Conservation (phyloP, 2,113 vertebrate genomes). For the Petromus typicus region DNA sequence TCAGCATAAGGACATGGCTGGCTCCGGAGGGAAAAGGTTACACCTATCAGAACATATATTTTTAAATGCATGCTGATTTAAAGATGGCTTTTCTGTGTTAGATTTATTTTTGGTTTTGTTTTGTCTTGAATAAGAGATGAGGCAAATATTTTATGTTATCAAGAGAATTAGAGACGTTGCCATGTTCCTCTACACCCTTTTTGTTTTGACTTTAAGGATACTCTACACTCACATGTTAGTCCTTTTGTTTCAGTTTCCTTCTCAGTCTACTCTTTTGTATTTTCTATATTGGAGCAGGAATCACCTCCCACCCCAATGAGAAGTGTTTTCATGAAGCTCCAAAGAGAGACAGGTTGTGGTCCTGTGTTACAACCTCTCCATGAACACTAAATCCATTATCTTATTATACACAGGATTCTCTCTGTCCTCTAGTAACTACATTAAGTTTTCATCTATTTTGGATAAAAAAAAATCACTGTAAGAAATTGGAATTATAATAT, state of each 20-base stretch:
- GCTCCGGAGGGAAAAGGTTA: neutral
- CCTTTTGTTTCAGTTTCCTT: neutral
- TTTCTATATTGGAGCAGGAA: neutral
- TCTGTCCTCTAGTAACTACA: neutral
- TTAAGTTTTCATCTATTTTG: conserved; percentile 21
- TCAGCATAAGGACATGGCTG: neutral
- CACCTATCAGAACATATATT: neutral
- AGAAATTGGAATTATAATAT: neutral
- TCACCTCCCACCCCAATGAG: neutral
- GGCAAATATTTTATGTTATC: neutral
- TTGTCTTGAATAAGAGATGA: neutral
- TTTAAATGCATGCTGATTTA: neutral
- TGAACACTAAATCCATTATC: neutral
- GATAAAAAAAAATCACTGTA: neutral
- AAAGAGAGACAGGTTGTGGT: neutral
- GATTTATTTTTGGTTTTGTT: conserved; percentile 25
- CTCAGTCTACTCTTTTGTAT: neutral
- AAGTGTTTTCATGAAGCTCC: neutral
- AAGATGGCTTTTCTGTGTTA: neutral
- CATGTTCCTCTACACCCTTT: neutral
- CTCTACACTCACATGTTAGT: neutral
- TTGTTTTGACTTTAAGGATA: neutral
- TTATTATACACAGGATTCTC: neutral
- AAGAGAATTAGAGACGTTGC: neutral
- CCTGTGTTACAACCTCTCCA: neutral